phyloP scores from a whole-genome alignment of 2,797 vertebrate genomes.

The Botia kubotai region DNA sequence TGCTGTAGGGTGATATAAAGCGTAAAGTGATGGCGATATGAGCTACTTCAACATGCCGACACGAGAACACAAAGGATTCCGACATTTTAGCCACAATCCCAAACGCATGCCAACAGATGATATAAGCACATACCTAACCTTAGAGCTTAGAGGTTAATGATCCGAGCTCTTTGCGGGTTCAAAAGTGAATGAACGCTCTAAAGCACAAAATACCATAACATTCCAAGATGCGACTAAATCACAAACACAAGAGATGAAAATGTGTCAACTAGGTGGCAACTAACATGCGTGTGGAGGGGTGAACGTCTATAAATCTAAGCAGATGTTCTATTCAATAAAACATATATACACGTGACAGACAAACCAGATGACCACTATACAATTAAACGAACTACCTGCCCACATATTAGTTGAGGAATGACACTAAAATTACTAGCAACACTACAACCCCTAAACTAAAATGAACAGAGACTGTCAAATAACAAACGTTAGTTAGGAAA shows the following conservation, averaged over 20 bases:
- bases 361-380: conserved; percentile 47
- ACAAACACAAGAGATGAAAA: conserved; percentile 1
- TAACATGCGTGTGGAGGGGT: conserved; percentile 1
- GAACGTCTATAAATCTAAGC: conserved; percentile 23
- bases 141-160: conserved; percentile 32
- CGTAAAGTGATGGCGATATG: neutral
- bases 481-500: conserved; percentile 9
- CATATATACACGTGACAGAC: neutral
- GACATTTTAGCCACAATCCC: conserved; percentile 29
- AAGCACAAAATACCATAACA: neutral
- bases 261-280: neutral
- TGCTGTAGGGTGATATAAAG: conserved; percentile 52
- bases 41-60: conserved; percentile 9
- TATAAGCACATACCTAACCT: conserved; percentile 41
- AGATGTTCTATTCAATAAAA: conserved; percentile 42
- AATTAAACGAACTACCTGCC: conserved; percentile 26
- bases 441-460: conserved; percentile 12
- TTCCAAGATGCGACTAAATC: neutral
- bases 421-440: conserved; percentile 39
- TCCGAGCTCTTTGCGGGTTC: neutral
- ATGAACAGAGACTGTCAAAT: neutral
- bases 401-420: conserved; percentile 44
- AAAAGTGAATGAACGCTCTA: neutral
- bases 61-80: conserved; percentile 29
- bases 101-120: conserved; percentile 9